A percentile compares a stretch with the other conserved stretches of the same genome.
Evolutionary conservation across 2,888 invertebrate genomes (phyloP).

Genomic region (Stenotaenia linearis): DNA sequence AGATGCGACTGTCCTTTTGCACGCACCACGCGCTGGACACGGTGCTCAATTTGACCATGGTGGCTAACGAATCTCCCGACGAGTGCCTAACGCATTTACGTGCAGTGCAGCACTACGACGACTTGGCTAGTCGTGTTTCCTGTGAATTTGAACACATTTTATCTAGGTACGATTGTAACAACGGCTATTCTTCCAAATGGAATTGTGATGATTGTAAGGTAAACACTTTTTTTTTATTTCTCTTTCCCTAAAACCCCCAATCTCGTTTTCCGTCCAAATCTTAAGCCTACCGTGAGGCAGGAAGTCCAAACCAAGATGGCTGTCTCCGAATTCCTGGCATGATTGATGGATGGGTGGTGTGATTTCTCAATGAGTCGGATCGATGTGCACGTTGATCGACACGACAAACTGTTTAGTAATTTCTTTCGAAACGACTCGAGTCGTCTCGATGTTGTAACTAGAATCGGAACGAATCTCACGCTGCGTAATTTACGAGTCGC

Average conservation of each 20-base stretch:
- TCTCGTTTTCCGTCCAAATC: neutral
- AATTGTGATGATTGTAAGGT: conserved; percentile 40
- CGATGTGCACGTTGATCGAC: too few relatives aligned
- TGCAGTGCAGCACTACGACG: conserved; percentile 30
- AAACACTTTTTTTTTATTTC: conserved; percentile 6
- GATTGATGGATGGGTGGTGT: neutral
- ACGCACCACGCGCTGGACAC: conserved; percentile 36
- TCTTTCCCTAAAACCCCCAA: too few relatives aligned
- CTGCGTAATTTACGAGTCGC: neutral
- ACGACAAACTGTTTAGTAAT: too few relatives aligned
- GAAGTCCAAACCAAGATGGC: neutral
- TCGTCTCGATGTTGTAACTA: neutral
- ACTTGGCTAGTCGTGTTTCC: conserved; percentile 33
- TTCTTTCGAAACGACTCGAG: too few relatives aligned
- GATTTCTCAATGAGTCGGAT: neutral
- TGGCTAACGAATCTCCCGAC: conserved; percentile 1
- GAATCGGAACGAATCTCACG: neutral
- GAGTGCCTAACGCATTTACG: conserved; percentile 27
- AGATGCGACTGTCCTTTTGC: conserved; percentile 38
- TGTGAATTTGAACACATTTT: conserved; percentile 38
- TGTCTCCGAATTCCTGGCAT: neutral
- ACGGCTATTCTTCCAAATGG: conserved; percentile 40
- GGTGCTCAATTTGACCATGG: conserved; percentile 30
- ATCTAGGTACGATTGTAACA: conserved; percentile 40
- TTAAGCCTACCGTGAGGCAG: neutral